Base-by-base conservation (phyloP, 53 echinoderm and acorn worm species). In the Glandiceps talaboti region DNA sequence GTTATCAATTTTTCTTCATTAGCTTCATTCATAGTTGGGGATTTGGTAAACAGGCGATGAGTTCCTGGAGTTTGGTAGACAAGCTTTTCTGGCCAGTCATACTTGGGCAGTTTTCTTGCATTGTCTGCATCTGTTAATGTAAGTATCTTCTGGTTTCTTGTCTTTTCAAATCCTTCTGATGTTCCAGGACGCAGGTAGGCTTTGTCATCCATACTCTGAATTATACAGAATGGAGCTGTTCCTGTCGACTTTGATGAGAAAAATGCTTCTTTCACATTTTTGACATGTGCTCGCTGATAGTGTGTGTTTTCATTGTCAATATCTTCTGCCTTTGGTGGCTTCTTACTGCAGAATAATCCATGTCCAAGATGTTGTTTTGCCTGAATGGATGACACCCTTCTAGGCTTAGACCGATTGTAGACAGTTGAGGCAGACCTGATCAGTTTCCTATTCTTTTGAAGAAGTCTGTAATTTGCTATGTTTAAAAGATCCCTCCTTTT, bases 151-250 rank as follows among this genome's bases (percentile, higher is more conserved):
- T 32, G 32, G 1, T 31, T 32, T 14, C 79, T 1, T 6, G 79
- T n/a, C 33, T 32, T 79, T 79, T 79, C 79, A 79, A 79, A 79
- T 0, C 79, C 79, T 79, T 79, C 79, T 26, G n/a, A n/a, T 1
- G 79, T 79, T 14, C 79, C 79, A 6, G 79, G 79, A 20, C 79
- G 32, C 32, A 79, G 25, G 33, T 79, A 79, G 79, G 79, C 79
- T 32, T 79, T 79, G 26, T 79, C 79, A 32, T 79, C 79, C 1
- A 27, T 79, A 1, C 33, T 32, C 32, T 79, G 79, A 6, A 79
- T 45, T 20, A 45, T 45, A 20, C 64, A 45, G 6, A 45, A 45
- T 12, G 6, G 64, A 45, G 64, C 6, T 45, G 64, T 45, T 6
- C 6, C 20, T 20, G 6, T 45, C 6, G 64, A 45, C 6, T 6